Percentiles rank a stretch among this genome's conserved stretches.
Evolutionary conservation across 2,888 invertebrate genomes (phyloP).

Genomic region (Drosophila tanythrix): DNA sequence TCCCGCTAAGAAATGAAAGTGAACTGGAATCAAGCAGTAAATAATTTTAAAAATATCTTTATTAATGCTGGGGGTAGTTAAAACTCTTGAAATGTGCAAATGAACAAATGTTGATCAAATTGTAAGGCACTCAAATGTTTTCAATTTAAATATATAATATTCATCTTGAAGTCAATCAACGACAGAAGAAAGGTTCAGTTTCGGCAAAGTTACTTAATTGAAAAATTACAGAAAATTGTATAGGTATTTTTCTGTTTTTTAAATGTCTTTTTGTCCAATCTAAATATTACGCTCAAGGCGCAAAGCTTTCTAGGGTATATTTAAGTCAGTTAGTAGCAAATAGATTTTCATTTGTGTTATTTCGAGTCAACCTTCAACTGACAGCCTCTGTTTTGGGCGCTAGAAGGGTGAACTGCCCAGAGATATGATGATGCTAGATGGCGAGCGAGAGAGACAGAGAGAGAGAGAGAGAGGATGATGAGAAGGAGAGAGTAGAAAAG

Average conservation of each 20-base stretch:
- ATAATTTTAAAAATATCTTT: neutral
- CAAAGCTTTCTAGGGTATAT: conserved; percentile 11
- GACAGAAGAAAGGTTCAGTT: neutral
- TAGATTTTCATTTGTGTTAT: conserved; percentile 35
- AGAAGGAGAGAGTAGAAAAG: neutral
- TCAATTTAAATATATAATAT: neutral
- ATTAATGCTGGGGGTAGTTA: neutral
- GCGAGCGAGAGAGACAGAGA: conserved; percentile 11
- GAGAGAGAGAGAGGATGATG: neutral
- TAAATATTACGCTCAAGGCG: neutral
- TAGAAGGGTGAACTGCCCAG: conserved; percentile 76
- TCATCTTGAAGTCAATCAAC: neutral
- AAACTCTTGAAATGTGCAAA: neutral
- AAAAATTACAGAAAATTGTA: neutral
- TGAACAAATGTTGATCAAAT: neutral
- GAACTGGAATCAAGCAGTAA: neutral
- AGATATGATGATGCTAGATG: conserved; percentile 60
- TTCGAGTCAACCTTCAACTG: conserved; percentile 74
- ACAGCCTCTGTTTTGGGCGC: conserved; percentile 59
- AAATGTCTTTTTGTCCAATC: fast-evolving
- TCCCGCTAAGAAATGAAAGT: neutral
- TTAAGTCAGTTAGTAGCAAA: neutral
- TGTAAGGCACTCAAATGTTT: neutral
- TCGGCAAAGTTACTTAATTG: neutral
- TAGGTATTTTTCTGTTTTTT: fast-evolving